phyloP scores from a whole-genome alignment of 2,888 invertebrate genomes.

The Venustoraphidia nigricollis region DNA sequence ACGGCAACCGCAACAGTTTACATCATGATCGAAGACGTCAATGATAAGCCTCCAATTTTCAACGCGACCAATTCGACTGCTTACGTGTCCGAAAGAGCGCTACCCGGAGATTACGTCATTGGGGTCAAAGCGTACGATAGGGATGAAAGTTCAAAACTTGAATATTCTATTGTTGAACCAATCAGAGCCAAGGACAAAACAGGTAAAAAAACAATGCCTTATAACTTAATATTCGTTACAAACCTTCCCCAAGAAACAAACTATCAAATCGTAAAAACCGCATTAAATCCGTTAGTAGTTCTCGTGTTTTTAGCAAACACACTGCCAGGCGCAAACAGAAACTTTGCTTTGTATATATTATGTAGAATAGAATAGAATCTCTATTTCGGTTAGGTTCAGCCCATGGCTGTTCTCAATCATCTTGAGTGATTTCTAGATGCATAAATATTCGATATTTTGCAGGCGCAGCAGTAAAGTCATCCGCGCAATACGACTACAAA shows the following conservation, averaged over 20 bases:
- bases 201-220: slow-evolving; percentile 24
- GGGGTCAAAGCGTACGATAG: slow-evolving; percentile 53
- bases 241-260: no score
- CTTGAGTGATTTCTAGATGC: no score
- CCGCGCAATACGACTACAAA: slow-evolving; percentile 44
- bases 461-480: slow-evolving; percentile 40
- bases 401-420: no score
- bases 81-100: slow-evolving; percentile 55
- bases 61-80: slow-evolving; percentile 43
- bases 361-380: no score
- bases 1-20: slow-evolving; percentile 63
- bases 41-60: slow-evolving; percentile 70
- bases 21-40: slow-evolving; percentile 57
- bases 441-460: not conserved
- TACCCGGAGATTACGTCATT: slow-evolving; percentile 43
- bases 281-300: no score
- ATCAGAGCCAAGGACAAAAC: slow-evolving; percentile 58
- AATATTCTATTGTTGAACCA: slow-evolving; percentile 51
- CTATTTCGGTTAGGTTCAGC: no score
- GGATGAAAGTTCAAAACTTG: slow-evolving; percentile 49
- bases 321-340: no score
- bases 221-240: no score
- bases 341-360: no score
- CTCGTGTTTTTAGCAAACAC: no score
- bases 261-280: no score